Base-by-base conservation (phyloP, 2,797 vertebrate species). In the Falco concolor region DNA sequence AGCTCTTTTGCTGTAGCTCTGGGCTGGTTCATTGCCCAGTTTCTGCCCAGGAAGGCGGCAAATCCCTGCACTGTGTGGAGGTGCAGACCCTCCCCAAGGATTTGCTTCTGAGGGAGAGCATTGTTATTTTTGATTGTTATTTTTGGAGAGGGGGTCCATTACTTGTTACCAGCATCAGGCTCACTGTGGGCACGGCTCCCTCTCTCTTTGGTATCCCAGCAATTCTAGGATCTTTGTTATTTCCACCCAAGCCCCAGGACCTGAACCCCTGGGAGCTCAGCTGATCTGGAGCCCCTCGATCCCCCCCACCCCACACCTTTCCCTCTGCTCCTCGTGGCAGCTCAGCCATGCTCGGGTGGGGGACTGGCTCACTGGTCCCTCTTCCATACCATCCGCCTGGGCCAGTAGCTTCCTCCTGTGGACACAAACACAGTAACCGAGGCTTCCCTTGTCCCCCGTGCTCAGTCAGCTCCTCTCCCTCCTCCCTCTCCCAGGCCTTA, bases 301-400 rank as follows among this genome's bases (percentile, higher is more conserved):
- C 19, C 32, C 57, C 45, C 27, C 15, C 14, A 14, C 40, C 18
- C 65, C 61, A 0, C 21, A 96, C 95, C 92, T 93, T 68, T 82
- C 50, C 21, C 9, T 90, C 57, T 84, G 91, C 85, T 88, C 57
- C 44, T 89, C 4, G 0, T 92, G 28, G 18, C 93, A 92, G 30
- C 93, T 98, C 8, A 97, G 97, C 98, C 98, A 99, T 11, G 97
- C 90, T 61, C 44, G 74, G 98, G 79, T 1, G 96, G 97, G 25
- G 14, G 96, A 90, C 87, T 95, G 97, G 5, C 78, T 86, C 13
- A 5, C 18, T 22, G 32, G 72, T 57, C 87, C 65, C 60, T 98
- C 97, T 3, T 98, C 97, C 4, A 92, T 87, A 40, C 97, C 98
- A 16, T 98, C 97, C 0, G 96, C 97, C 11, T 96, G 64, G 25